phyloP scores from a whole-genome alignment of 2,113 vertebrate genomes.

The Chlorodrepanis virens region DNA sequence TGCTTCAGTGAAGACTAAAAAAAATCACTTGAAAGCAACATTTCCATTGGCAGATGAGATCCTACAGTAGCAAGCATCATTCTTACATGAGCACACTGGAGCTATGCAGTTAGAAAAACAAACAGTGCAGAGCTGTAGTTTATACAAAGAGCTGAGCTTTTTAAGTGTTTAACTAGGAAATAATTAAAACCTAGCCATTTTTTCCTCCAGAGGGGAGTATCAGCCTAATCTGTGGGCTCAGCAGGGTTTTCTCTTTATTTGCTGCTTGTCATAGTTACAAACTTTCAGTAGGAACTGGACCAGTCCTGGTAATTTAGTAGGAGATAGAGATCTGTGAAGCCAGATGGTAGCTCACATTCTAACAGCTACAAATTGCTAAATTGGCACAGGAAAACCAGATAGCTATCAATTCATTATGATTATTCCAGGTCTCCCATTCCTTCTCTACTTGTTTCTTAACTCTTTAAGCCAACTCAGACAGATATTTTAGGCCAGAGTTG shows the following conservation, averaged over 20 bases:
- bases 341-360: slow-evolving; percentile 29
- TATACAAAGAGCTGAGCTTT: neutral
- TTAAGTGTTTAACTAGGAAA: neutral
- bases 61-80: neutral
- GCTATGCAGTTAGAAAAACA: neutral
- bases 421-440: neutral
- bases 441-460: neutral
- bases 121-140: neutral
- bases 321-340: slow-evolving; percentile 31
- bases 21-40: neutral
- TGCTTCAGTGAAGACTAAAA: neutral
- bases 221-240: neutral
- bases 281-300: neutral
- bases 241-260: neutral
- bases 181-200: neutral
- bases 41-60: neutral
- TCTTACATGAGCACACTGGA: neutral
- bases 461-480: neutral
- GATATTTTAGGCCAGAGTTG: neutral
- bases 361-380: slow-evolving; percentile 59
- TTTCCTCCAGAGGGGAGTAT: neutral
- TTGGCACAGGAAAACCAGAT: slow-evolving; percentile 32
- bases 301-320: neutral
- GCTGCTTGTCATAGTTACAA: neutral
- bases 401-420: neutral